phyloP scores from a whole-genome alignment of 2,888 invertebrate genomes.

The Hirtodrosophila duncani region DNA sequence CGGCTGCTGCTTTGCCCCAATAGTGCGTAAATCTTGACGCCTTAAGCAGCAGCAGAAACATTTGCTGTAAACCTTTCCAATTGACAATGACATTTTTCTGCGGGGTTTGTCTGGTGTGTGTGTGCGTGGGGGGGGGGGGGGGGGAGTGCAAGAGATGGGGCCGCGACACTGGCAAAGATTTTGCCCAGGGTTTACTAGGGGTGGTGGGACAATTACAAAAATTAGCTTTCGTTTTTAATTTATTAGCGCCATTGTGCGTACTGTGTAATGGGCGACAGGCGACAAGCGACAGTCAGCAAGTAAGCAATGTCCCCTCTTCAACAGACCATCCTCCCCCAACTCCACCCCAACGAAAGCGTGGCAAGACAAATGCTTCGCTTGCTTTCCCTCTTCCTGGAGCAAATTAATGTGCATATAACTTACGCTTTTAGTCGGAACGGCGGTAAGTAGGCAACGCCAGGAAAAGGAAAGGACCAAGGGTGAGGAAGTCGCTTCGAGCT shows the following conservation, averaged over 20 bases:
- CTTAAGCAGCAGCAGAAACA: constrained; percentile 51
- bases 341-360: constrained; percentile 24
- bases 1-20: constrained; percentile 26
- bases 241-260: constrained; percentile 68
- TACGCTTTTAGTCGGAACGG: constrained; percentile 27
- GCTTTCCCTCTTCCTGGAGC: constrained; percentile 50
- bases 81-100: constrained; percentile 67
- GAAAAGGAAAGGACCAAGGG: background rate
- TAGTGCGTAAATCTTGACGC: constrained; percentile 69
- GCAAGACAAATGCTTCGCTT: constrained; percentile 58
- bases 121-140: background rate
- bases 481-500: background rate
- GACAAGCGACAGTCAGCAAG: constrained; percentile 33
- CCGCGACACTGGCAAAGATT: background rate
- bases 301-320: constrained; percentile 1
- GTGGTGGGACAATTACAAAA: constrained; percentile 64
- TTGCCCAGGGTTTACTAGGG: constrained; percentile 1
- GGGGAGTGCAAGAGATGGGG: background rate
- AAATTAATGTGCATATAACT: constrained; percentile 65
- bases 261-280: constrained; percentile 60
- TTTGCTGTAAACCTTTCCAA: constrained; percentile 45
- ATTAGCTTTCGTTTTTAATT: constrained; percentile 72
- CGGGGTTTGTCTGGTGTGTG: constrained; percentile 49
- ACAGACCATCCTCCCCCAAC: constrained; percentile 2
- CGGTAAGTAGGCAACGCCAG: background rate